A percentile compares a stretch with the other conserved stretches of the same genome.
Conservation (phyloP, 1,140 invertebrate species). For the Macrobrachium rosenbergii region DNA sequence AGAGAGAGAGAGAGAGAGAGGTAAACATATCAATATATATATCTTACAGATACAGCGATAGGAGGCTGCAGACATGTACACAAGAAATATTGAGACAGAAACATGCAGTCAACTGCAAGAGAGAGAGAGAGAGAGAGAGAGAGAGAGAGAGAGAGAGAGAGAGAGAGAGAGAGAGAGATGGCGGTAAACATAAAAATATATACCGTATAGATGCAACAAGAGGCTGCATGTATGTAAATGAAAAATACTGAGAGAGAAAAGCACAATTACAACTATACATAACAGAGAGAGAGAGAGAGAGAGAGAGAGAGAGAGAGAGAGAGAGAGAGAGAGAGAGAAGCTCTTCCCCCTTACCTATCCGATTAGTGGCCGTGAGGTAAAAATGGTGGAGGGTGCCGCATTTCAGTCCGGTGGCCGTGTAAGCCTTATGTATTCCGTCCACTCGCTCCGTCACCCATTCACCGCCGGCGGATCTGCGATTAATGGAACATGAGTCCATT, state of each 20-base stretch:
- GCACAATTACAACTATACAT: too few species aligned
- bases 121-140: neutral
- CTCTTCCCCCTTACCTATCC: slow-evolving; percentile 25
- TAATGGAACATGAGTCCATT: too few species aligned
- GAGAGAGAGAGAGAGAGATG: too few species aligned
- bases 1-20: too few species aligned
- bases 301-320: neutral
- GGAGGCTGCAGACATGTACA: too few species aligned
- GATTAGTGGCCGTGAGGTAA: slow-evolving; percentile 47
- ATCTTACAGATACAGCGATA: too few species aligned
- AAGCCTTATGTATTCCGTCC: slow-evolving; percentile 21
- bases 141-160: neutral
- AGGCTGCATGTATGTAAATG: too few species aligned
- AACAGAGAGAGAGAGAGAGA: neutral
- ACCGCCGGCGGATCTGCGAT: slow-evolving; percentile 40
- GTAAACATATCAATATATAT: too few species aligned
- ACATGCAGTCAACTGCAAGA: too few species aligned
- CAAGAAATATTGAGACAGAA: too few species aligned
- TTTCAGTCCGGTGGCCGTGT: slow-evolving; percentile 35
- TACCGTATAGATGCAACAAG: too few species aligned
- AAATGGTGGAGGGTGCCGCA: slow-evolving; percentile 55
- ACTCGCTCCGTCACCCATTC: slow-evolving; percentile 46
- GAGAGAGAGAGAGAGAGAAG: neutral
- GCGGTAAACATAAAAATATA: too few species aligned
- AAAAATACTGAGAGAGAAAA: neutral